A percentile compares a stretch with the other conserved stretches of the same genome.
Evolutionary conservation across 1,140 invertebrate species (phyloP).

Genomic region (Phocides pigmalion): DNA sequence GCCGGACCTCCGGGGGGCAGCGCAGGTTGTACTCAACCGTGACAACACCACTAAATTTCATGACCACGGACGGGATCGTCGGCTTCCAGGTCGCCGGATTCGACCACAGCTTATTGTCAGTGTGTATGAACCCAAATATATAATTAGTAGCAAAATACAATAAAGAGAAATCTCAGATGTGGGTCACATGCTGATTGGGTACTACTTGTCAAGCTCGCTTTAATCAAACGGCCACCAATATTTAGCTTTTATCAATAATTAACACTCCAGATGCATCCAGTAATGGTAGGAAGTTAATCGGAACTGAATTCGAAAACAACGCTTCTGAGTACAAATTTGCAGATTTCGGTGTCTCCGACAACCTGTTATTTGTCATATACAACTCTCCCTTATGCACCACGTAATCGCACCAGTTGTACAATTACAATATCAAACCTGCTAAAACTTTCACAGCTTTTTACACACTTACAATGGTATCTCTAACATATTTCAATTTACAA

Average conservation of each 20-base stretch:
- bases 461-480: constrained; percentile 43
- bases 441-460: constrained; percentile 50
- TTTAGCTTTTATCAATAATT: constrained; percentile 14
- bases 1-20: constrained; percentile 56
- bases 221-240: neutral
- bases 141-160: constrained; percentile 56
- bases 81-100: constrained; percentile 1
- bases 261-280: constrained; percentile 10
- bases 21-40: constrained; percentile 68
- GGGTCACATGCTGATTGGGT: constrained; percentile 85
- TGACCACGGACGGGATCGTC: constrained; percentile 37
- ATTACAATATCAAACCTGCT: constrained; percentile 45
- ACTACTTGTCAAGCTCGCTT: constrained; percentile 51
- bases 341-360: constrained; percentile 80
- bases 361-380: constrained; percentile 81
- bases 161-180: constrained; percentile 84
- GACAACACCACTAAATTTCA: constrained; percentile 62
- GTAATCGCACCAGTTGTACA: constrained; percentile 59
- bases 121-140: constrained; percentile 41
- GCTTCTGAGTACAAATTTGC: constrained; percentile 60
- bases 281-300: constrained; percentile 23
- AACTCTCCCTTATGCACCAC: constrained; percentile 67
- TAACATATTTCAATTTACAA: constrained; percentile 58
- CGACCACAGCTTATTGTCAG: constrained; percentile 12
- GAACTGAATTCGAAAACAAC: constrained; percentile 48